These are phyloP conservation scores for Athrips mouffetella DNA, from an alignment of 2,888 invertebrate species.

Conservation along the genomic window DNA sequence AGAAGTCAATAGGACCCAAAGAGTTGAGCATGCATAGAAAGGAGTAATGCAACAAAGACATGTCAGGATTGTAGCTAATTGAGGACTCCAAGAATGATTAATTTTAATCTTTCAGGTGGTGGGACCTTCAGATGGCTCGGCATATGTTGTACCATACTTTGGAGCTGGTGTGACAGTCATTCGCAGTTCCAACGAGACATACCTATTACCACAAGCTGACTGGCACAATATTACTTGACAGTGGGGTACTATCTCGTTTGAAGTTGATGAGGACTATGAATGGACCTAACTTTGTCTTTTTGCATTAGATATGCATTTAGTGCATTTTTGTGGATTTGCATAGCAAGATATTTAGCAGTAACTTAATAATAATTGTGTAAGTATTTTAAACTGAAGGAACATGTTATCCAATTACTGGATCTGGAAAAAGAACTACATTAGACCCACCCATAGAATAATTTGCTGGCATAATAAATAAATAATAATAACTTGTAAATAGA, in stretches of 20 bases:
- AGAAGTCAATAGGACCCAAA: too few relatives aligned
- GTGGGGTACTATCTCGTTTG: slow-evolving; percentile 72
- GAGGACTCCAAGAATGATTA: too few relatives aligned
- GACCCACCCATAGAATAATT: neutral
- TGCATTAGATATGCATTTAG: too few relatives aligned
- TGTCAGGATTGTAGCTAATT: too few relatives aligned
- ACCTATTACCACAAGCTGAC: slow-evolving; percentile 87
- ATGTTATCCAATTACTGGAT: too few relatives aligned
- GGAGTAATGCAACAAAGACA: too few relatives aligned
- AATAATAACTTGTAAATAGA: slow-evolving; percentile 8
- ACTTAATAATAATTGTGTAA: neutral
- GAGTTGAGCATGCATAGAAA: too few relatives aligned
- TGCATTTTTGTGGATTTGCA: too few relatives aligned
- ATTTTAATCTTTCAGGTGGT: slow-evolving; percentile 78
- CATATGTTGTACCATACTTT: slow-evolving; percentile 95
- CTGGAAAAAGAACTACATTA: too few relatives aligned
- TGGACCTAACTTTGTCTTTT: too few relatives aligned
- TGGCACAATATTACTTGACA: slow-evolving; percentile 82
- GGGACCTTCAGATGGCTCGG: slow-evolving; percentile 96
- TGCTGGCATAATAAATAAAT: slow-evolving; percentile 1
- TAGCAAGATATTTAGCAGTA: too few relatives aligned
- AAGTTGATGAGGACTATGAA: slow-evolving; percentile 70
- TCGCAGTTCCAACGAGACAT: slow-evolving; percentile 90
- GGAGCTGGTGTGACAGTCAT: slow-evolving; percentile 92
- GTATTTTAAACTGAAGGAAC: neutral